These are phyloP conservation scores for Leucoraja erinaceus DNA, from an alignment of 2,113 vertebrate genomes.

Conservation along the genomic window DNA sequence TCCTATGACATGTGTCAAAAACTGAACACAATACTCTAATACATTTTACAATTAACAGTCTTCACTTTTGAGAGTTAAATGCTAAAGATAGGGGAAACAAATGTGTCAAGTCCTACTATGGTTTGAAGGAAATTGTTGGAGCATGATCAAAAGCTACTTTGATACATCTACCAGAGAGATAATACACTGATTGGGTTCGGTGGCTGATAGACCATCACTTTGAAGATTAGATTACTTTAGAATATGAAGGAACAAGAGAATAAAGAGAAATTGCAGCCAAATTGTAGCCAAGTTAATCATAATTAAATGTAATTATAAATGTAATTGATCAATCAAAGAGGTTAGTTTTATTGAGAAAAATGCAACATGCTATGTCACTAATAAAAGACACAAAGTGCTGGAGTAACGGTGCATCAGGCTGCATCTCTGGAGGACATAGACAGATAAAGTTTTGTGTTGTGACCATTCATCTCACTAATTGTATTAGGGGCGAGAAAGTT, in stretches of 20 bases:
- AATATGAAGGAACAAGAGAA: conserved; percentile 13
- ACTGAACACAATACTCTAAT: too few relatives aligned
- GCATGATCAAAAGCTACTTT: neutral
- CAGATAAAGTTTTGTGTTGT: too few relatives aligned
- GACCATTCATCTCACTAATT: too few relatives aligned
- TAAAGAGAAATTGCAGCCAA: neutral
- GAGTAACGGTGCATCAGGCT: too few relatives aligned
- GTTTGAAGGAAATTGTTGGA: neutral
- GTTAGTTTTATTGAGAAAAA: neutral
- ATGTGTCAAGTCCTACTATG: neutral
- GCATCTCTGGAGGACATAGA: too few relatives aligned
- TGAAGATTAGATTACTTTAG: neutral
- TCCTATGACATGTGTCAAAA: too few relatives aligned
- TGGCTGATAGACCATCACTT: neutral
- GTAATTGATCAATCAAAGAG: neutral
- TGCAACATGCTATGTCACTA: neutral
- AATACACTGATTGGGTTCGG: neutral
- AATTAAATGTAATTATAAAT: conserved; percentile 20
- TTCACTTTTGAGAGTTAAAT: neutral
- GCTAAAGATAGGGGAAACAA: neutral
- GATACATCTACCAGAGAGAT: too few relatives aligned
- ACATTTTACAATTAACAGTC: too few relatives aligned
- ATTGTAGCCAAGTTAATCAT: too few relatives aligned
- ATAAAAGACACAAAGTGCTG: too few relatives aligned
- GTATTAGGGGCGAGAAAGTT: too few relatives aligned